phyloP scores from a whole-genome alignment of 2,888 invertebrate species.

The Glyphotaelius pellucidus region DNA sequence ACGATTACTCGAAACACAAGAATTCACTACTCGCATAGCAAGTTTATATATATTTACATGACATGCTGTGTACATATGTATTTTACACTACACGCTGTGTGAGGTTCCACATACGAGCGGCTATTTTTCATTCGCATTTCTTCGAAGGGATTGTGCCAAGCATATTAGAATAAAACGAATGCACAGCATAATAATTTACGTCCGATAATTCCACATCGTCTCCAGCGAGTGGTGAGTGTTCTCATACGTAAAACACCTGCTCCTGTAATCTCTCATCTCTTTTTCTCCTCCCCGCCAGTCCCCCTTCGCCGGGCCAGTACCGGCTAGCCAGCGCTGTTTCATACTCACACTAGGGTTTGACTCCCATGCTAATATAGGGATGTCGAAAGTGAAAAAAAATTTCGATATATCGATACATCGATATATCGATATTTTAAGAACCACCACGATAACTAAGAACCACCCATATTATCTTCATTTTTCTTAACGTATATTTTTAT shows the following conservation, averaged over 20 bases:
- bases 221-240: background rate
- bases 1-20: background rate
- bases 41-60: background rate
- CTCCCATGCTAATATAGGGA: no score
- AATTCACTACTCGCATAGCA: background rate
- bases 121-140: background rate
- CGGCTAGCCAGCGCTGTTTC: background rate
- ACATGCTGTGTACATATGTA: background rate
- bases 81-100: background rate
- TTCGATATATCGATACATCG: no score
- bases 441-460: no score
- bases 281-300: background rate
- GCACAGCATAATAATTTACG: background rate
- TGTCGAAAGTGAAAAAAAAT: no score
- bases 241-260: conserved; percentile 27
- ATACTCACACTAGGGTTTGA: background rate
- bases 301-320: background rate
- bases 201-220: background rate
- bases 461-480: no score
- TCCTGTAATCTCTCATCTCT: background rate
- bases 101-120: background rate
- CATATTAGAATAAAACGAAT: background rate
- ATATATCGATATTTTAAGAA: no score
- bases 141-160: background rate
- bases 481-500: no score